These are phyloP conservation scores for human DNA, from an alignment of 2,113 vertebrate genomes.

Conservation along the genomic window GRCh38 chr17:65610501-65611000, in stretches of 20 bases:
- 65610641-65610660: neutral
- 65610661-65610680: neutral
- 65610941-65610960: neutral
- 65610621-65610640: neutral
- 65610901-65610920: neutral
- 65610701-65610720: neutral
- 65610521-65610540: too few relatives aligned
- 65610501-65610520: too few relatives aligned
- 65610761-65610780: neutral
- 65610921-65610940: neutral
- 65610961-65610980: neutral
- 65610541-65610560: too few relatives aligned
- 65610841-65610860: neutral
- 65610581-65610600: too few relatives aligned
- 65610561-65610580: too few relatives aligned
- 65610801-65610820: neutral
- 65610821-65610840: neutral
- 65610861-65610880: neutral
- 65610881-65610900: neutral
- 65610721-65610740: neutral
- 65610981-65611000: neutral
- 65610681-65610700: neutral
- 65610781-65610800: neutral
- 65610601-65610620: too few relatives aligned
- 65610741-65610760: rapidly evolving